Evolutionary conservation across 2,797 vertebrate genomes (phyloP).

Genomic region (Chaenodraco wilsoni): DNA sequence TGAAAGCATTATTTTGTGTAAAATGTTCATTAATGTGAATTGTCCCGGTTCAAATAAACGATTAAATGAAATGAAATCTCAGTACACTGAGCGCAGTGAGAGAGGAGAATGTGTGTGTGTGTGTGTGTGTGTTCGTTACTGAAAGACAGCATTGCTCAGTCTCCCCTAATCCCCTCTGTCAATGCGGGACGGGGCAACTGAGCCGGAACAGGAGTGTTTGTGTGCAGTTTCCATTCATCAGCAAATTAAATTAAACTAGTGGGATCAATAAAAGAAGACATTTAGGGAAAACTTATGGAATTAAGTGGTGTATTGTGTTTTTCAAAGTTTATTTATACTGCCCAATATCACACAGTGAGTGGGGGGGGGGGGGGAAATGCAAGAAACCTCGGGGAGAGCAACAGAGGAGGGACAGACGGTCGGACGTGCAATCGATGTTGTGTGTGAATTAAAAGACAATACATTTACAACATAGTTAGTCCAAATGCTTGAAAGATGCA

Average conservation of each 20-base stretch:
- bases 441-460: no score
- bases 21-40: neutral
- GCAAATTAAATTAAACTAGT: slow-evolving; percentile 1
- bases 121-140: slow-evolving; percentile 30
- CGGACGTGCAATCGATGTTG: no score
- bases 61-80: slow-evolving; percentile 5
- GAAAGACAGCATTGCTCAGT: slow-evolving; percentile 38
- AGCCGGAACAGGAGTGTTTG: slow-evolving; percentile 16
- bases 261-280: slow-evolving; percentile 5
- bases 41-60: no score
- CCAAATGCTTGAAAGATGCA: no score
- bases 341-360: no score
- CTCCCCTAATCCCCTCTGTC: slow-evolving; percentile 45
- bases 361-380: no score
- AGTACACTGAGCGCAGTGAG: slow-evolving; percentile 25
- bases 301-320: neutral
- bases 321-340: no score
- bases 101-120: slow-evolving; percentile 19
- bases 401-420: no score
- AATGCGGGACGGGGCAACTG: slow-evolving; percentile 31
- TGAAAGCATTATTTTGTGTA: no score
- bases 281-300: neutral
- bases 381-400: no score
- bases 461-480: no score
- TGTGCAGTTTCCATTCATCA: neutral